These are phyloP conservation scores for Lagopus leucura DNA, from an alignment of 2,113 vertebrate genomes.

Conservation along the genomic window DNA sequence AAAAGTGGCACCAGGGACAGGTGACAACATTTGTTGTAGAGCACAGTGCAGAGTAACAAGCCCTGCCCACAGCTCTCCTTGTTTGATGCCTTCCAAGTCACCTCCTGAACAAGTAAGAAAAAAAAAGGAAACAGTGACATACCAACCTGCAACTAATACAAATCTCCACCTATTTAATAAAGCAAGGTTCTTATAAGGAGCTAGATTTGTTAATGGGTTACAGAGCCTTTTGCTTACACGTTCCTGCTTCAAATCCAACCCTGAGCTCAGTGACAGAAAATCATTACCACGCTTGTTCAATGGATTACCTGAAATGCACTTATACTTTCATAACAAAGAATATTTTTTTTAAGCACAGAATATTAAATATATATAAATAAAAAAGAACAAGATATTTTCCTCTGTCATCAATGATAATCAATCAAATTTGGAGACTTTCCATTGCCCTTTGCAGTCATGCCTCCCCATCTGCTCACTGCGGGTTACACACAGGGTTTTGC, in stretches of 20 bases:
- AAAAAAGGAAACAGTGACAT: background rate
- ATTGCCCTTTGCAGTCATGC: background rate
- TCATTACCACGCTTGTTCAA: background rate
- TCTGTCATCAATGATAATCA: background rate
- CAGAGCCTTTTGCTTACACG: background rate
- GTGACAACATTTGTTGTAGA: background rate
- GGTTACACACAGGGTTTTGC: accelerated
- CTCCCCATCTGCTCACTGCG: accelerated
- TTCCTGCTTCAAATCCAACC: background rate
- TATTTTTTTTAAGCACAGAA: background rate
- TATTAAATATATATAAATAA: background rate
- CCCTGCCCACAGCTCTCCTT: background rate
- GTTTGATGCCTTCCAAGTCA: background rate
- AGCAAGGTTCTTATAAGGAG: background rate
- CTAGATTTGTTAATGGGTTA: slow-evolving; percentile 7
- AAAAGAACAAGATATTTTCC: background rate
- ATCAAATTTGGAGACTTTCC: background rate
- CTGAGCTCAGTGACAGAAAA: background rate
- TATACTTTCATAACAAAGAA: background rate
- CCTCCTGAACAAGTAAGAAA: background rate
- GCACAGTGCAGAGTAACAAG: background rate
- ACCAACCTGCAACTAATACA: background rate
- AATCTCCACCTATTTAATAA: background rate
- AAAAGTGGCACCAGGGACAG: background rate
- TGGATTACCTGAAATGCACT: background rate